Evolutionary conservation across 37 sponge, comb jelly and placozoan species (phyloP).

Genomic region (Ephydatia muelleri): DNA sequence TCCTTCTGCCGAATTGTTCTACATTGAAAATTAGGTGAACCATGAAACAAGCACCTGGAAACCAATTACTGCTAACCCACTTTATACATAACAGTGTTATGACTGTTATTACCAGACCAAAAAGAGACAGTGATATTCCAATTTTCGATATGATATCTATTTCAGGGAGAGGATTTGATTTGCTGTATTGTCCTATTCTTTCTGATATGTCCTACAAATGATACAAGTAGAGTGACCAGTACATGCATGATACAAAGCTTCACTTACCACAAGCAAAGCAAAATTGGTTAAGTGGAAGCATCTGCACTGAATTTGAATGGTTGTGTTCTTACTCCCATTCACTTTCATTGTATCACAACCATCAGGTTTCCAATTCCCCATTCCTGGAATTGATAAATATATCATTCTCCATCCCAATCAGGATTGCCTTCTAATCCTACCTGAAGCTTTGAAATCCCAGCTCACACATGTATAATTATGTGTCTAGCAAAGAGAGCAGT

Average conservation of each 20-base stretch:
- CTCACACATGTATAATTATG: constrained; percentile 29
- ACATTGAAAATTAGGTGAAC: neutral
- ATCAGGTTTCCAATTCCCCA: constrained; percentile 31
- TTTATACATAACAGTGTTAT: constrained; percentile 16
- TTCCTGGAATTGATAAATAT: too few species aligned
- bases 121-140: constrained; percentile 34
- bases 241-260: neutral
- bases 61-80: constrained; percentile 6
- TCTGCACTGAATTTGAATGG: constrained; percentile 2
- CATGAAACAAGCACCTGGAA: neutral
- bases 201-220: neutral
- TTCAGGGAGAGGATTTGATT: neutral
- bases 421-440: too few species aligned
- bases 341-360: constrained; percentile 13
- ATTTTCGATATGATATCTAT: constrained; percentile 12
- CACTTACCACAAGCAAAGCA: constrained; percentile 66
- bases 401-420: constrained; percentile 4
- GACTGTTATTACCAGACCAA: constrained; percentile 25
- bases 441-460: constrained; percentile 27
- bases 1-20: constrained; percentile 21
- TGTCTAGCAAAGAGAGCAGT: neutral
- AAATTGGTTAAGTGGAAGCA: constrained; percentile 76
- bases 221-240: too few species aligned
- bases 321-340: neutral
- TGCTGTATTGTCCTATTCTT: neutral